Evolutionary conservation across 2,113 vertebrate genomes (phyloP), one percentile per base, ranked within the genome.

Genomic region (Scomber japonicus): DNA sequence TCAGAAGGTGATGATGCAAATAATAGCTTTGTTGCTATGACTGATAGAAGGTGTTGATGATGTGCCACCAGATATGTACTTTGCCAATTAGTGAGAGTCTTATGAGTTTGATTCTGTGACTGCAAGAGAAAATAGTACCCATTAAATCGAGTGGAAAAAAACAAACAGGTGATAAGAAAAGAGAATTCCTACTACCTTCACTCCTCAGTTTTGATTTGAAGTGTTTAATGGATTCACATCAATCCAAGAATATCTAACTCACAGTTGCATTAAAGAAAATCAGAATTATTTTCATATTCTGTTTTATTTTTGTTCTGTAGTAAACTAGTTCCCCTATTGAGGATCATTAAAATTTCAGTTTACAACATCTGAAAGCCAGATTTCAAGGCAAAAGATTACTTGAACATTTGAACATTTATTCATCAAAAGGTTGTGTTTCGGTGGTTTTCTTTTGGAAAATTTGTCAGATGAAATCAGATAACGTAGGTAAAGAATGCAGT

Each of bases 271-370:
- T 40, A 40, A 40, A 40, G 9, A 40, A 8, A 9, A 40, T 40
- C 35, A 11, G 55, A 3, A 21, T 61, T 21, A 51, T 66, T 75
- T 54, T 48, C 35, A 40, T 40, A 40, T 40, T 27, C 49, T 56
- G 4, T 27, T 49, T 56, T 57, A 10, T 15, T 48, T 48, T 54
- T 63, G 16, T 63, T 31, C 35, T 30, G 19, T 11, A 54, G 19
- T 19, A 13, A 13, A 4, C 15, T 15, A 45, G 1, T 55, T 59
- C 57, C 14, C 2, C 8, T 16, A 16, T 17, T 27, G 7, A 48
- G 10, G 17, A 46, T 51, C 62, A 75, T 82, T 63, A n/a, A 63
- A 64, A 27, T 73, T 63, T 76, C 14, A 45, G 49, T n/a, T 51
- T 31, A 31, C n/a, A 57, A 1, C 27, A 24, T 75, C 49, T 54